Evolutionary conservation across 2,797 vertebrate species (phyloP), one percentile per base, ranked within the genome.

Genomic region (Moxostoma hubbsi): DNA sequence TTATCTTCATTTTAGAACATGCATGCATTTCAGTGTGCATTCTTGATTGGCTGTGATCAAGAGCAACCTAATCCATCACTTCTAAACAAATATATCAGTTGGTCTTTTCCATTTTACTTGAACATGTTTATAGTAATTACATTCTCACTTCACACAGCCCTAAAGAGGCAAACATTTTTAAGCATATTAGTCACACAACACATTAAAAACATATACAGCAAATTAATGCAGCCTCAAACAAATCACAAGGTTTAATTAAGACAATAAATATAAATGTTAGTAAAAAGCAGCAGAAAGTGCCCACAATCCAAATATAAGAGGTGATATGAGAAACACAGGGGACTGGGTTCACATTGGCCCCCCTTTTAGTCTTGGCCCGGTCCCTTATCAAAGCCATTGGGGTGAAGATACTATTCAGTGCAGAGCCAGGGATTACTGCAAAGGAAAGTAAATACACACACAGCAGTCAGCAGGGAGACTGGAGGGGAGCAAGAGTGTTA

Each of bases 401-500:
- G 3, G 36, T 36, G 36, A 36, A 36, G 36, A 36, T 86, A 93
- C 94, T 98, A 99, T 93, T 99, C 97, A 95, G 97, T 98, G 96
- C 97, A 99, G 95, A 99, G 96, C 98, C 98, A 99, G 90, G 96
- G 95, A 90, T 97, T 98, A 96, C 97, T 98, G 97, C 92, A 97
- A 96, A 96, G 94, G 94, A 98, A 96, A 96, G 94, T 93, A 87
- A 92, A 90, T 92, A 90, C 89, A 97, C 94, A 96, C 89, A 95
- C 85, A 90, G 88, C 87, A 88, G 85, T 94, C 85, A 95, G 90
- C 90, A 36, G 76, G 84, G 78, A 86, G 81, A 83, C 73, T 84
- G 80, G 63, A 83, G 73, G 70, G 71, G 15, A 79, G 75, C 80
- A 71, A 70, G 36, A 78, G 67, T 55, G 76, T 79, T 79, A 78